phyloP scores from a whole-genome alignment of 2,888 invertebrate genomes.

The Phengaris arion region DNA sequence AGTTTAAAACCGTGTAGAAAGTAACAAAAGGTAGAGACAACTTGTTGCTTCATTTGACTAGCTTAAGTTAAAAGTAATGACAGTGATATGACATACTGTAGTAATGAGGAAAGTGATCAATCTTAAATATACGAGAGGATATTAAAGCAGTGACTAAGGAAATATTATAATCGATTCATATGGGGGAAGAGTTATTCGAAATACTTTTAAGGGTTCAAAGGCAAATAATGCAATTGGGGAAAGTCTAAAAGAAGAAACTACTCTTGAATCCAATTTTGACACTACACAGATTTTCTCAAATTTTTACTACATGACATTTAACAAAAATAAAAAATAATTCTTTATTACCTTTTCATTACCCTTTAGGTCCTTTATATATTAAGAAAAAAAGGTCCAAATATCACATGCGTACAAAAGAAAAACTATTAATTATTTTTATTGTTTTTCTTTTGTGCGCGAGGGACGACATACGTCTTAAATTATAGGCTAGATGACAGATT shows the following conservation, averaged over 20 bases:
- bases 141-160: conserved; percentile 25
- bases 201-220: background rate
- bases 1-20: no score
- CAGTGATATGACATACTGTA: conserved; percentile 18
- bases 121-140: conserved; percentile 24
- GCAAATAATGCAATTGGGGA: background rate
- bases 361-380: background rate
- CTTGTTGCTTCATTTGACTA: conserved; percentile 18
- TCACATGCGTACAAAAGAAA: no score
- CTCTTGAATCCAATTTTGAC: background rate
- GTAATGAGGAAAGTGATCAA: conserved; percentile 31
- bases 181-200: conserved; percentile 10
- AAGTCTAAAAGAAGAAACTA: background rate
- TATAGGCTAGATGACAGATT: no score
- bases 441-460: no score
- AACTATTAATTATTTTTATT: no score
- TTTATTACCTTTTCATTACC: no score
- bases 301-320: no score
- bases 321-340: no score
- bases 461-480: no score
- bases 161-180: conserved; percentile 27
- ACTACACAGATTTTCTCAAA: no score
- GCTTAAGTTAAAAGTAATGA: conserved; percentile 9
- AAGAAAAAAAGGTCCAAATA: no score
- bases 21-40: background rate